Evolutionary conservation across 64 coral and sea anemone species (phyloP).

Genomic region (Stylophora pistillata): DNA sequence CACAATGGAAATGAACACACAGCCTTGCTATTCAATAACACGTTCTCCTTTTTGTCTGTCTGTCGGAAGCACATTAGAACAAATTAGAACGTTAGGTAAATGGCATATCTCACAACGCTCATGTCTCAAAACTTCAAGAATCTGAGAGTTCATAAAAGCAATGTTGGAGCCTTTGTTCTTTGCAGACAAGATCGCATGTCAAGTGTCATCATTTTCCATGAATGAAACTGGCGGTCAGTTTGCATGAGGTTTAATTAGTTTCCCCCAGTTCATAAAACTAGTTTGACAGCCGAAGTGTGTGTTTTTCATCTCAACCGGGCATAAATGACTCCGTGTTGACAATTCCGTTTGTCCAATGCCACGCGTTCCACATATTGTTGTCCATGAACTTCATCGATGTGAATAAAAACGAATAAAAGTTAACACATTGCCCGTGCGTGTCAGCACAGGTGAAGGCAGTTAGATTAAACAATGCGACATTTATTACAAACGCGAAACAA

Average conservation of each 20-base stretch:
- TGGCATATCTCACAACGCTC: constrained; percentile 38
- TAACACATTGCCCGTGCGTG: constrained; percentile 35
- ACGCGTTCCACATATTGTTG: constrained; percentile 16
- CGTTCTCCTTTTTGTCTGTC: constrained; percentile 10
- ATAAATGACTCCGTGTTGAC: constrained; percentile 14
- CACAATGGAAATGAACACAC: constrained; percentile 38
- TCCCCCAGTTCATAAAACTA: constrained; percentile 33
- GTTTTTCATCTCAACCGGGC: constrained; percentile 7
- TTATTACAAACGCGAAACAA: constrained; percentile 29
- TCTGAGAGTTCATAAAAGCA: constrained; percentile 16
- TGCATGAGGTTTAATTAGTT: constrained; percentile 49
- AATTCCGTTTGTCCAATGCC: constrained; percentile 15
- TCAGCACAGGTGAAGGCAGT: constrained; percentile 11
- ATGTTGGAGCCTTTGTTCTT: not conserved
- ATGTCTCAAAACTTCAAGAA: constrained; percentile 48
- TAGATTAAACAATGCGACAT: constrained; percentile 23
- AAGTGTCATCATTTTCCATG: constrained; percentile 35
- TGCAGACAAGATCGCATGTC: not conserved
- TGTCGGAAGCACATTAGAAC: constrained; percentile 47
- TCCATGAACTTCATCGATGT: not conserved
- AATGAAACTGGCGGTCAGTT: constrained; percentile 30
- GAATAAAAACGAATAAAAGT: constrained; percentile 19
- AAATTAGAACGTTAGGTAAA: constrained; percentile 53
- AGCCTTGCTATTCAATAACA: constrained; percentile 43
- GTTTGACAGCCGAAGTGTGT: constrained; percentile 31